Evolutionary conservation across 2,888 invertebrate genomes (phyloP).

Genomic region (Lepidochrysops patricia): DNA sequence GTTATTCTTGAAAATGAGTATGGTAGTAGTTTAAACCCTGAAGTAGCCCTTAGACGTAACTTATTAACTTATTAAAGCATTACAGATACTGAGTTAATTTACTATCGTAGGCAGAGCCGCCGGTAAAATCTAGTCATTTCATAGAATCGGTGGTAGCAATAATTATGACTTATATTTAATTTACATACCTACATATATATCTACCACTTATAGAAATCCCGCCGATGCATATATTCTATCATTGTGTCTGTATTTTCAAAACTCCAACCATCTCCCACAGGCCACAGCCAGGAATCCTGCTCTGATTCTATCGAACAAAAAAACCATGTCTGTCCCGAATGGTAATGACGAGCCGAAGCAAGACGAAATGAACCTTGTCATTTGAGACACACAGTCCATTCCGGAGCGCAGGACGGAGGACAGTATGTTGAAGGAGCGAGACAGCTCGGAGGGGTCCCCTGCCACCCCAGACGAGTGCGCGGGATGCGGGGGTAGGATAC

Average conservation of each 20-base stretch:
- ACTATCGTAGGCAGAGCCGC: no score
- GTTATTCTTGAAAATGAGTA: no score
- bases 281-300: slow-evolving; percentile 23
- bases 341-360: slow-evolving; percentile 30
- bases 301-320: slow-evolving; percentile 26
- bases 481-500: slow-evolving; percentile 77
- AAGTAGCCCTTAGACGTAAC: no score
- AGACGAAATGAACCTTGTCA: slow-evolving; percentile 44
- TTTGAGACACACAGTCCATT: slow-evolving; percentile 52
- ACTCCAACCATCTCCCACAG: slow-evolving; percentile 16
- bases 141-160: no score
- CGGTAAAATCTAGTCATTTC: no score
- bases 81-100: no score
- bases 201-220: no score
- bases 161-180: no score
- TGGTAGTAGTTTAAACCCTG: no score
- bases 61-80: no score
- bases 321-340: slow-evolving; percentile 39
- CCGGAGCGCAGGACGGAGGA: slow-evolving; percentile 39
- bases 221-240: not conserved
- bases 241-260: not conserved
- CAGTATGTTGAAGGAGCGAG: slow-evolving; percentile 81
- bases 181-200: no score
- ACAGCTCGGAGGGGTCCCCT: slow-evolving; percentile 68
- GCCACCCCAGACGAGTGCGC: slow-evolving; percentile 71